Evolutionary conservation across 2,113 vertebrate genomes (phyloP), one percentile per base, ranked within the genome.

Genomic region (Hystrix cristata): DNA sequence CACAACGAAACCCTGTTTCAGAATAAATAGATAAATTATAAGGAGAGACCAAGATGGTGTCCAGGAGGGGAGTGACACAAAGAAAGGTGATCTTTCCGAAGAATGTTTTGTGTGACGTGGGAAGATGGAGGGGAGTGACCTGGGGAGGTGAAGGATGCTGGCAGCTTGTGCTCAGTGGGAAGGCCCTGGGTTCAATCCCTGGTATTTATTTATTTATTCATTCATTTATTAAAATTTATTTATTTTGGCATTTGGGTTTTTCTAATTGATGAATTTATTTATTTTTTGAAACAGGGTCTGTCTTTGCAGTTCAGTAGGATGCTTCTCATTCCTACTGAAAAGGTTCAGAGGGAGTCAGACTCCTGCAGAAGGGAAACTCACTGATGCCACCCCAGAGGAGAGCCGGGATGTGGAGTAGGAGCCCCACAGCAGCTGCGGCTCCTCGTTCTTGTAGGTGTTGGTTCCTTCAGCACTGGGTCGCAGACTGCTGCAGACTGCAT

Each of bases 391-490:
- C 48, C 51, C 23, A 10, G 89, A 53, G 2, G 19, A 74, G 74
- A 89, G 55, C 23, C 1, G 51, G 51, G 27, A 25, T 23, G 29
- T 51, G 0, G 51, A 90, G 4, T 19, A 55, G 76, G 12, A n/a
- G 0, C 1, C 48, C 1, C 27, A 0, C 1, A 0, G 12, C 8
- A 14, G 25, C 38, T 38, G 38, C 38, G 38, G 38, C 38, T 38
- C 38, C 38, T 38, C 2, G 21, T 93, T 90, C 88, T 82, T 90
- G 53, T 64, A 29, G 62, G 29, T 92, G 67, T 69, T 46, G 51
- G 88, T 57, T 97, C 60, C 94, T 91, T 96, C 65, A 79, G 23
- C 59, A 60, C 13, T 6, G 60, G 60, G 55, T 94, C 88, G 79
- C 23, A 34, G 60, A 65, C 38, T 76, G 31, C 15, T 59, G 27